A percentile compares a stretch with the other conserved stretches of the same genome.
phyloP scores from a whole-genome alignment of 2,888 invertebrate species.

The Megalurothrips usitatus region DNA sequence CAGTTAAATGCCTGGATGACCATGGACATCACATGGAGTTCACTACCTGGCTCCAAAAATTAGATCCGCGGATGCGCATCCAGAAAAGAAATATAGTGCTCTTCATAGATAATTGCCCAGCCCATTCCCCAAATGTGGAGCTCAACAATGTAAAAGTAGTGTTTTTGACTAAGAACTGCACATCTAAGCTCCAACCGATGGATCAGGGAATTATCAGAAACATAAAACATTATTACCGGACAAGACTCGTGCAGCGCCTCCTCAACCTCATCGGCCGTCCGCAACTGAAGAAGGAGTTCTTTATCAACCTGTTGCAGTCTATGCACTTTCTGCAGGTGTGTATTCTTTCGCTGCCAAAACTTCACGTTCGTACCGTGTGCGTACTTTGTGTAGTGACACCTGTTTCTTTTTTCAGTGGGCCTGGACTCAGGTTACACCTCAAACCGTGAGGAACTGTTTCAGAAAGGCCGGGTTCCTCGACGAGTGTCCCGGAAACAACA shows the following conservation, averaged over 20 bases:
- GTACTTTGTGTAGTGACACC: not conserved
- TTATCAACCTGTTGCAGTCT: not conserved
- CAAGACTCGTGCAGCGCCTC: conserved; percentile 35
- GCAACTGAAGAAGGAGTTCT: not conserved
- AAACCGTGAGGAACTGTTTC: conserved; percentile 35
- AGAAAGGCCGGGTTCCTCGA: conserved; percentile 32
- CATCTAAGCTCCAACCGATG: conserved; percentile 34
- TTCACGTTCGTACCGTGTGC: too few relatives aligned
- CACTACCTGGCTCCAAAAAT: conserved; percentile 31
- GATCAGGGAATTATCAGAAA: too few relatives aligned
- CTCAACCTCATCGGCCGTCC: conserved; percentile 27
- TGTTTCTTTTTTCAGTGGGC: not conserved
- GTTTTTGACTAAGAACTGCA: conserved; percentile 31
- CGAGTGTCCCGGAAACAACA: too few relatives aligned
- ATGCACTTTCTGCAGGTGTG: conserved; percentile 28
- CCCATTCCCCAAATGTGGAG: conserved; percentile 28
- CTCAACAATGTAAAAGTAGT: conserved; percentile 30
- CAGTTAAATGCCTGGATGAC: conserved; percentile 35
- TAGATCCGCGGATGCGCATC: conserved; percentile 29
- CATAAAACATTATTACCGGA: conserved; percentile 35
- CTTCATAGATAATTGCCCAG: too few relatives aligned
- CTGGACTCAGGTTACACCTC: conserved; percentile 33
- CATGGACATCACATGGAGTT: conserved; percentile 29
- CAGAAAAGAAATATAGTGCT: conserved; percentile 30
- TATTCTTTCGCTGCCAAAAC: conserved; percentile 15